Evolutionary conservation across 1,140 invertebrate species (phyloP).

Genomic region (Drosophila arawakana): DNA sequence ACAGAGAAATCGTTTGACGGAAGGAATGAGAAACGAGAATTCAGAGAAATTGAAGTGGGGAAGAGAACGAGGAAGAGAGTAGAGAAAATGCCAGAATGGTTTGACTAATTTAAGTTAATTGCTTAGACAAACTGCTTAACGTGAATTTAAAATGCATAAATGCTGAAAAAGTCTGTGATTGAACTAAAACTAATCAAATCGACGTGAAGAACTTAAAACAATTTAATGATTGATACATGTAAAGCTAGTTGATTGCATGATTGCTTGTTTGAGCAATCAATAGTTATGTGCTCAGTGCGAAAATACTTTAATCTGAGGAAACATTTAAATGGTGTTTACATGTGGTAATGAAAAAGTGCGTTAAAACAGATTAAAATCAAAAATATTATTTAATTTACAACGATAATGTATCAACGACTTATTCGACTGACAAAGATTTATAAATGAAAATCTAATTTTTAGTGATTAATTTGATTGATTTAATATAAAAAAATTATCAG

Average conservation of each 20-base stretch:
- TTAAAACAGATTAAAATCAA: too few relatives aligned
- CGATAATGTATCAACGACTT: too few relatives aligned
- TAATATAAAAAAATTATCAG: too few relatives aligned
- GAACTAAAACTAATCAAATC: not conserved
- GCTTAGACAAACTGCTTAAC: conserved; percentile 16
- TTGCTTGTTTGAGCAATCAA: too few relatives aligned
- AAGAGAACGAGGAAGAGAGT: not conserved
- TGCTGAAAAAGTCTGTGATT: not conserved
- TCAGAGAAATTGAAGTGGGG: not conserved
- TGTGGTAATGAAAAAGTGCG: too few relatives aligned
- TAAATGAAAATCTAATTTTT: too few relatives aligned
- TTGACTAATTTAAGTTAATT: conserved; percentile 38
- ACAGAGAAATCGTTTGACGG: conserved; percentile 9
- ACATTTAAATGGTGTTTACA: too few relatives aligned
- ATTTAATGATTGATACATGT: not conserved
- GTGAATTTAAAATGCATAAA: not conserved
- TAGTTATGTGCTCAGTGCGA: too few relatives aligned
- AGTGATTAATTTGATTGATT: too few relatives aligned
- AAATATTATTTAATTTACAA: too few relatives aligned
- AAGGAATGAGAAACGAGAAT: not conserved
- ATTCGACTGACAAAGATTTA: too few relatives aligned
- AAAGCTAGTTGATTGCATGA: not conserved
- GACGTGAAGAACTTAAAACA: not conserved
- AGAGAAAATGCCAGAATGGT: conserved; percentile 7
- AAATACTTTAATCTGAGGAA: too few relatives aligned